A percentile compares a stretch with the other conserved stretches of the same genome.
Conservation (phyloP, 2,888 invertebrate species). For the Erebia epiphron region DNA sequence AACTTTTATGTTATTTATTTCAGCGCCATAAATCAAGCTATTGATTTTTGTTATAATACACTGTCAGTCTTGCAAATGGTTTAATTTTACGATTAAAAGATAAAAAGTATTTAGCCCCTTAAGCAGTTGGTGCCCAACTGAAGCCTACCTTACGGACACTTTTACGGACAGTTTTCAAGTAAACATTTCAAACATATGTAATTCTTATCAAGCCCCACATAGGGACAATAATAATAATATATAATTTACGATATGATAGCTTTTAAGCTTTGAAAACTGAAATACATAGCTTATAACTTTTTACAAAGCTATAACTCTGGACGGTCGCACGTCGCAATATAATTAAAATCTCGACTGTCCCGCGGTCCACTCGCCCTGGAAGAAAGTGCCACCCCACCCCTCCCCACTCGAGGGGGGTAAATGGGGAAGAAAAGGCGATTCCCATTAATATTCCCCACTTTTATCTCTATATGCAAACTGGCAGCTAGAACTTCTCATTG, state of each 20-base stretch:
- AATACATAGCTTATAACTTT: constrained; percentile 51
- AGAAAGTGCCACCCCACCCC: constrained; percentile 63
- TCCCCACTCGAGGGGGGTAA: constrained; percentile 44
- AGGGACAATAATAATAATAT: too few species aligned
- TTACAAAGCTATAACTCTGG: constrained; percentile 66
- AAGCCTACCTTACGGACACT: too few species aligned
- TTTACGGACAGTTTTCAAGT: too few species aligned
- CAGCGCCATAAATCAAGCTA: too few species aligned
- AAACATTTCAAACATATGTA: too few species aligned
- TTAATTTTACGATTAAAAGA: too few species aligned
- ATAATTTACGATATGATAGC: neutral
- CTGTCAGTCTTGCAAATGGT: too few species aligned
- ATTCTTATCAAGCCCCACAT: too few species aligned
- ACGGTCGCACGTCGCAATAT: constrained; percentile 76
- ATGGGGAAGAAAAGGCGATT: constrained; percentile 60
- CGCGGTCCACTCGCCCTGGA: constrained; percentile 75
- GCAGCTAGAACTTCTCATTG: constrained; percentile 80
- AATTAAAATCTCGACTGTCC: constrained; percentile 82
- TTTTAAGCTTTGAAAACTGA: neutral
- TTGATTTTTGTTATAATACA: too few species aligned
- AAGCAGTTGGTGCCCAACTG: too few species aligned
- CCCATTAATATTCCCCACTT: constrained; percentile 83
- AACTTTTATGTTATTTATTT: too few species aligned
- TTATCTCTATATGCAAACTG: constrained; percentile 84
- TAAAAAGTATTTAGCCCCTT: too few species aligned